A percentile compares a stretch with the other conserved stretches of the same genome.
phyloP scores from a whole-genome alignment of 2,113 vertebrate species.

The Labeo catla region DNA sequence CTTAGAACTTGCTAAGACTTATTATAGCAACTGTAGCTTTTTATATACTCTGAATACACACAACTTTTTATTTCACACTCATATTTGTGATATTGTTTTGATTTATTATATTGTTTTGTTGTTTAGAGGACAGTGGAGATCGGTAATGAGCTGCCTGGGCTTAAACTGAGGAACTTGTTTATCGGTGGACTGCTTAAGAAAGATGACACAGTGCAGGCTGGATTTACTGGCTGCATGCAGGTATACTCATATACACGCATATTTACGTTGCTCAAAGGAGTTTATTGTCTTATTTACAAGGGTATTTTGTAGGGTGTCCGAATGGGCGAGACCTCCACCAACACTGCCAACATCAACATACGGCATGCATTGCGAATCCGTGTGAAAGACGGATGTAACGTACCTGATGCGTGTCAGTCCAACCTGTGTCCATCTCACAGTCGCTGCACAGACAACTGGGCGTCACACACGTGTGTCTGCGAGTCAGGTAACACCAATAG shows the following conservation, averaged over 20 bases:
- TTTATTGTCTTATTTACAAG: background rate
- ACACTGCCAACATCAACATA: constrained; percentile 81
- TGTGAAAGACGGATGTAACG: constrained; percentile 81
- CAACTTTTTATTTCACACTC: background rate
- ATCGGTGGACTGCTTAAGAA: constrained; percentile 82
- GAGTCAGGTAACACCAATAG: constrained; percentile 76
- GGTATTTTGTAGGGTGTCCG: constrained; percentile 78
- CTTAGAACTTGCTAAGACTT: background rate
- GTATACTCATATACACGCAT: constrained; percentile 63
- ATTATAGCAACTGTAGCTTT: background rate
- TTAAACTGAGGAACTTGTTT: constrained; percentile 80
- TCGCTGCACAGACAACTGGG: constrained; percentile 81
- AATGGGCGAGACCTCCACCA: constrained; percentile 88
- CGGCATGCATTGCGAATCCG: constrained; percentile 77
- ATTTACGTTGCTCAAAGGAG: background rate
- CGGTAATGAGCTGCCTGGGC: constrained; percentile 84
- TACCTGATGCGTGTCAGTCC: constrained; percentile 77
- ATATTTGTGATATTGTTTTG: background rate
- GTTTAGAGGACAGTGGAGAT: constrained; percentile 82
- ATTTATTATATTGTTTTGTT: constrained; percentile 7
- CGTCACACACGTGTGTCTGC: constrained; percentile 80
- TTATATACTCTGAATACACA: background rate
- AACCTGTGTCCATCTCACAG: constrained; percentile 82
- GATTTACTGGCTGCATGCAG: constrained; percentile 88
- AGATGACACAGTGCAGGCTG: constrained; percentile 74